Evolutionary conservation across 2,113 vertebrate genomes (phyloP).

Genomic region (Mungos mungo): DNA sequence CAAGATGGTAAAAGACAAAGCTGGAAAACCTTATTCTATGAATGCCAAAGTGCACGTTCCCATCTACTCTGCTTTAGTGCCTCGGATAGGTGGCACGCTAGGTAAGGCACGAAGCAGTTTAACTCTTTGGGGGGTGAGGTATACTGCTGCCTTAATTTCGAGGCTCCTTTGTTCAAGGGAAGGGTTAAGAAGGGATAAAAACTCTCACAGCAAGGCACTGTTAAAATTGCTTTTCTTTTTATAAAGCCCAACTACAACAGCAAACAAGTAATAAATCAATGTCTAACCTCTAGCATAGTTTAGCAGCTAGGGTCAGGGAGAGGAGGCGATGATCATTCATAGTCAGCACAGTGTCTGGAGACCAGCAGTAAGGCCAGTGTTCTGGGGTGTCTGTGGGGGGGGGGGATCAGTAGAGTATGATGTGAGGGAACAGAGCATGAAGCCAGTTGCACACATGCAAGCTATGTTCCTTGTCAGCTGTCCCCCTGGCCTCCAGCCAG

Average conservation of each 20-base stretch:
- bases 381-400: neutral
- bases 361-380: neutral
- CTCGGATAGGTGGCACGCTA: neutral
- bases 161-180: constrained; percentile 26
- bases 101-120: neutral
- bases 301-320: neutral
- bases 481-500: constrained; percentile 10
- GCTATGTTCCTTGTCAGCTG: neutral
- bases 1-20: neutral
- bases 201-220: constrained; percentile 9
- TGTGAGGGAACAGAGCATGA: neutral
- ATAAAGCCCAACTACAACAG: constrained; percentile 49
- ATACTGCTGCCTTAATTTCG: constrained; percentile 8
- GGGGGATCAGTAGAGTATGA: neutral
- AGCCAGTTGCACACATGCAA: neutral
- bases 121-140: neutral
- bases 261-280: constrained; percentile 54
- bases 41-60: neutral
- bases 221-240: constrained; percentile 52
- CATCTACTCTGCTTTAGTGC: neutral
- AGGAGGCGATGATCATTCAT: neutral
- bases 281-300: neutral
- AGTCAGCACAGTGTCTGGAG: neutral
- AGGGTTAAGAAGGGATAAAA: constrained; percentile 45
- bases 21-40: neutral